Base-by-base conservation (phyloP, 2,113 vertebrate genomes). In the Centropus unirufus region DNA sequence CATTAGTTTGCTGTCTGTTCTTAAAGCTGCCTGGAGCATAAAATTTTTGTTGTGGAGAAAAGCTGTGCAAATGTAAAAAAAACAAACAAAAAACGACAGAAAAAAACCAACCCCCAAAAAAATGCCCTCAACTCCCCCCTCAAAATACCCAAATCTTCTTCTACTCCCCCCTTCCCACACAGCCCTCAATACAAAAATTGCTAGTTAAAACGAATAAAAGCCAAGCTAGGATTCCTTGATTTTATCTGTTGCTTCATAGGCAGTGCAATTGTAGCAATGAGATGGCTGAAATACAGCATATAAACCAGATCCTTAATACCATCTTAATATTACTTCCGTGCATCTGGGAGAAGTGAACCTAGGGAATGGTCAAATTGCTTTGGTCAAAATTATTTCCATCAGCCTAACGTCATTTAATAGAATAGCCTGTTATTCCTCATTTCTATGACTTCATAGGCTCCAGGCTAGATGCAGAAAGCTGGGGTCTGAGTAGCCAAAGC, bases 121-220 rank as follows among this genome's bases (percentile, higher is more conserved):
- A 51, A 24, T 8, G 4, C 8, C 1, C 1, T 3, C 6, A 51
- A 16, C 52, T 7, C 14, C 3, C 32, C 14, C 6, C 32, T 11
- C 15, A 8, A 21, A 22, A 62, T 30, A 6, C 47, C 20, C 19
- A 47, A 47, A 19, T 21, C 47, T 22, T 19, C 47, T 47, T 47
- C 20, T 22, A 47, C 47, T 47, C 47, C 47, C 11, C 10, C 47
- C 47, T 21, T 47, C 47, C 20, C 47, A 46, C 16, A 18, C 44
- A 46, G 21, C 10, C 54, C 24, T 13, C 30, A 55, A 19, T 55
- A 44, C 9, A 8, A 19, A 7, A 57, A 67, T 29, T 6, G 5
- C 7, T 22, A 21, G 7, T 54, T 81, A 51, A 77, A 92, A 78
- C 32, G 4, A 73, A 2, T 36, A 49, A 52, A 6, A 75, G 3